Percentiles rank a stretch among this genome's conserved stretches.
These are phyloP conservation scores for Mycteria americana DNA, from an alignment of 2,797 vertebrate species.

Conservation along the genomic window DNA sequence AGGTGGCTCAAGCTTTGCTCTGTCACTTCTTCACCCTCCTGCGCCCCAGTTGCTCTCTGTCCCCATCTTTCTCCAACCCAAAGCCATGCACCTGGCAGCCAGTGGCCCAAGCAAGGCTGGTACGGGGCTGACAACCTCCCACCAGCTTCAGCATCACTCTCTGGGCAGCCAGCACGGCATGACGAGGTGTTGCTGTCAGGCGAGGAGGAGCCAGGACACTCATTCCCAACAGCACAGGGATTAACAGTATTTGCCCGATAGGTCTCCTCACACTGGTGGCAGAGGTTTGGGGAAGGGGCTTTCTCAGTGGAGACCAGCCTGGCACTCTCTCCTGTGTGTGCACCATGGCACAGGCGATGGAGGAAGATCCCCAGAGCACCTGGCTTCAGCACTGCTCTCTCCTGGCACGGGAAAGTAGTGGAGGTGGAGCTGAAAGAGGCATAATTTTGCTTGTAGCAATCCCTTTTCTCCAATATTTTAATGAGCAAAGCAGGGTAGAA, in stretches of 20 bases:
- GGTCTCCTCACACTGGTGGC: background rate
- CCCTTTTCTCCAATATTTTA: background rate
- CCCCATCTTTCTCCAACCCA: background rate
- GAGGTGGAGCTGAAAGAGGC: background rate
- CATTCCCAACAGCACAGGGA: background rate
- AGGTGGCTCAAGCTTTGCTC: background rate
- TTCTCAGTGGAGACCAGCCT: background rate
- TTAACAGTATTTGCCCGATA: background rate
- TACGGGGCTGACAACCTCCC: background rate
- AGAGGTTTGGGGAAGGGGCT: background rate
- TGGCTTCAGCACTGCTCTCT: background rate
- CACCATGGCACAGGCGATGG: accelerated
- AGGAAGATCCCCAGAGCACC: background rate
- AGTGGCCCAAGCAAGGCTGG: background rate
- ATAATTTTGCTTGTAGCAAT: background rate
- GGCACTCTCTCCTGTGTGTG: background rate
- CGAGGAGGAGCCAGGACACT: background rate
- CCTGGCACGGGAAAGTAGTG: background rate
- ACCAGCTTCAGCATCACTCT: background rate
- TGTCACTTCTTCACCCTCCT: background rate
- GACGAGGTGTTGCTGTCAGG: background rate
- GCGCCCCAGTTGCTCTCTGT: background rate
- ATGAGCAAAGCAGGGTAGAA: background rate
- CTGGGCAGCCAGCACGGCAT: background rate
- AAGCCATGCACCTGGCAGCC: background rate